Evolutionary conservation across 2,888 invertebrate genomes (phyloP).

Genomic region (Ennomos fuscantarius): DNA sequence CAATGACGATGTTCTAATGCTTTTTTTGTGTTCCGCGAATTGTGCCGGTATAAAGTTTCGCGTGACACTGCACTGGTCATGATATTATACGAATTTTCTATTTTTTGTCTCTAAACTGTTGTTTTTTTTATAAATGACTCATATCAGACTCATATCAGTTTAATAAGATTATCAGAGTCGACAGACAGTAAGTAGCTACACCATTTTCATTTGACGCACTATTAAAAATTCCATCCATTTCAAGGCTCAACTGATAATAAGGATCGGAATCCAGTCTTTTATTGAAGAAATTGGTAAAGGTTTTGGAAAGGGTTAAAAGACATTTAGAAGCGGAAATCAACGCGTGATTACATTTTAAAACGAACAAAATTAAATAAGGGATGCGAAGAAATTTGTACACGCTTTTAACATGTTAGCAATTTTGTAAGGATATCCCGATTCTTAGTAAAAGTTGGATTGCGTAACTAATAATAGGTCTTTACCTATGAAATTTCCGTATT

Average conservation of each 20-base stretch:
- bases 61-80: too few relatives aligned
- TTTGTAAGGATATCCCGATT: neutral
- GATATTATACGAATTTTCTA: too few relatives aligned
- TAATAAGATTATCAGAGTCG: conserved; percentile 2
- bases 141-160: too few relatives aligned
- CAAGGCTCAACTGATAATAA: conserved; percentile 12
- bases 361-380: conserved; percentile 3
- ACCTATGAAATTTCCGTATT: too few relatives aligned
- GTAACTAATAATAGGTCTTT: too few relatives aligned
- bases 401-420: conserved; percentile 11
- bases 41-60: too few relatives aligned
- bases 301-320: conserved; percentile 16
- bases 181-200: conserved; percentile 3
- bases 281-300: conserved; percentile 14
- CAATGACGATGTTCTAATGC: too few relatives aligned
- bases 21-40: too few relatives aligned
- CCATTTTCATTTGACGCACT: conserved; percentile 18
- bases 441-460: too few relatives aligned
- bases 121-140: too few relatives aligned
- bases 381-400: conserved; percentile 1
- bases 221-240: conserved; percentile 29
- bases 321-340: conserved; percentile 14
- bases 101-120: too few relatives aligned
- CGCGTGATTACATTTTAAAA: conserved; percentile 28
- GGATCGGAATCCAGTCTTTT: conserved; percentile 19